Evolutionary conservation across 2,113 vertebrate genomes (phyloP), one percentile per base, ranked within the genome.

Genomic region (Nyctereutes procyonoides): DNA sequence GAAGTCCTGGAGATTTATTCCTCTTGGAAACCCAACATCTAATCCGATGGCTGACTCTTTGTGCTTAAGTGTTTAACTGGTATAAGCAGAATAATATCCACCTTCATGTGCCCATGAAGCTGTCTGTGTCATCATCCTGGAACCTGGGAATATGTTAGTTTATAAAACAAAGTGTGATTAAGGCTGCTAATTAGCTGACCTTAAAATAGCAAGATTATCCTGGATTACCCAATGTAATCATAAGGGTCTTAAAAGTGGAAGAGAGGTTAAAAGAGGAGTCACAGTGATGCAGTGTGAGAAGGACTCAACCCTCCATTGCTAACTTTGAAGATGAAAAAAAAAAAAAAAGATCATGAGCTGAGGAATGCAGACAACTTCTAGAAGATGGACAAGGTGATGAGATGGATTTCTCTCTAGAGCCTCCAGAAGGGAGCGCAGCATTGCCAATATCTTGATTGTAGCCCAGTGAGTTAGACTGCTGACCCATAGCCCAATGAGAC

Each of bases 1-100:
- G 14, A 88, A 76, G 5, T 14, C 8, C 43, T 74, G 76, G 77
- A 88, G 22, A 95, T 10, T 62, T 58, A 84, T 51, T 96, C 60
- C 8, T 82, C 51, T 83, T 88, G 9, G 35, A 56, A 93, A 74
- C 32, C 4, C 43, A 53, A 24, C 5, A 20, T 43, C 53, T 88
- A 93, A 71, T 16, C 30, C 9, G 55, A 17, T 17, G 30, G 17
- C 9, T 63, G 73, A 17, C 4, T 60, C 20, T 67, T 24, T 63
- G 26, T 30, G 15, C 38, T 28, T 22, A 73, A 60, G 28, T 65
- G 11, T 48, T 96, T 69, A 62, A 5, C 38, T 79, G 16, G 12
- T n/a, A 2, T 55, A 58, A 22, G 58, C 58, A 24, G 3, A 74
- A 43, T 92, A 24, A 38, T 19, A 35, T 4, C 30, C 13, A 10